A percentile compares a stretch with the other conserved stretches of the same genome.
These are phyloP conservation scores for Microtus richardsoni DNA, from an alignment of 2,113 vertebrate species.

Conservation along the genomic window DNA sequence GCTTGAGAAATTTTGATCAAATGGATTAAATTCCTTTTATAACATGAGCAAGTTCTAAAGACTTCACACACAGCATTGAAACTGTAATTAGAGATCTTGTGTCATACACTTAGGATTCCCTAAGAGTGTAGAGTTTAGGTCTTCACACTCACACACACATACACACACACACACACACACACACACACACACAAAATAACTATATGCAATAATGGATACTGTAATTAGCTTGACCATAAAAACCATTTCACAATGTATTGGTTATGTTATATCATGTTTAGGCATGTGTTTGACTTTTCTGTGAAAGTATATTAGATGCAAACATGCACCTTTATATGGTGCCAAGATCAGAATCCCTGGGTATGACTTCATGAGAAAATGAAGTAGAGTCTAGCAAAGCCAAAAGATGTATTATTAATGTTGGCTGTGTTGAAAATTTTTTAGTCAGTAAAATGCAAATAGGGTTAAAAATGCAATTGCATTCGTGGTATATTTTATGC, in stretches of 20 bases:
- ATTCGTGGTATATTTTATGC: neutral
- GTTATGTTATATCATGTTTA: neutral
- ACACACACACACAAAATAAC: neutral
- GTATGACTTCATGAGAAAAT: neutral
- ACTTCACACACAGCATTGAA: neutral
- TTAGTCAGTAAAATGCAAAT: neutral
- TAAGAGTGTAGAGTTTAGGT: neutral
- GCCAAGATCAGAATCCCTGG: neutral
- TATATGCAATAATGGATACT: neutral
- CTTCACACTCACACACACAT: neutral
- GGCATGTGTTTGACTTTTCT: neutral
- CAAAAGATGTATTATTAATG: conserved; percentile 14
- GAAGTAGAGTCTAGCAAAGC: neutral
- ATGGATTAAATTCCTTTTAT: neutral
- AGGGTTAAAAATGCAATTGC: conserved; percentile 22
- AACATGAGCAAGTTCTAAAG: neutral
- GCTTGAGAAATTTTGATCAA: neutral
- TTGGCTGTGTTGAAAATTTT: conserved; percentile 12
- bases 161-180: neutral
- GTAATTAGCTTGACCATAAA: neutral
- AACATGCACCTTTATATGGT: neutral
- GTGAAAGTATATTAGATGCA: neutral
- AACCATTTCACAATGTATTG: neutral
- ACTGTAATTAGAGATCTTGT: neutral
- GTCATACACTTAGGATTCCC: neutral